Evolutionary conservation across 1,140 invertebrate species (phyloP), one percentile per base, ranked within the genome.

Genomic region (Sitobion miscanthi): DNA sequence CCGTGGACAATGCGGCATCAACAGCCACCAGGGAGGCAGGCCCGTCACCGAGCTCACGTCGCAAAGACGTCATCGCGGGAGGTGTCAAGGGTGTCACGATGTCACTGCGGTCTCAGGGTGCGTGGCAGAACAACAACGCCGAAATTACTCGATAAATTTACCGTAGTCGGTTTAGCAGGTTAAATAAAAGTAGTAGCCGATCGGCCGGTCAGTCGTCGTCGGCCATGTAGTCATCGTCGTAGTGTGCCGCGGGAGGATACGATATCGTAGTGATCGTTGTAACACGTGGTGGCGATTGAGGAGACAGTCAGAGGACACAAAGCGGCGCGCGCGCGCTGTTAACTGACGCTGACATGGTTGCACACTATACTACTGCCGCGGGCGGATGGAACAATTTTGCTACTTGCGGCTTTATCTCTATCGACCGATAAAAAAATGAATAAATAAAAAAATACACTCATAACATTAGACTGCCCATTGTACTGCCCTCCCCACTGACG

Each of bases 1-100:
- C 94, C 86, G 97, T 96, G 11, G 97, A 97, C 94, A 98, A 96
- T 30, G 97, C 94, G 25, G 96, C 96, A 95, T 98, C 98, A 83
- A 98, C 95, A 86, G 97, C 77, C 91, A 93, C 47, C 23, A 94
- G 25, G 96, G 96, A 38, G 98, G 95, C 14, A 97, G 95, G 4
- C 35, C 45, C 69, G 91, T 96, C 95, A 94, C 95, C 97, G 96
- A 45, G 95, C 88, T 69, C 94, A 94, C 69, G 94, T 95, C 82
- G 95, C 95, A 30, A 95, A 94, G 54, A 94, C 94, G 42, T 94
- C 94, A 38, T 94, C 94, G 90, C 95, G 94, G 90, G 95, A 94
- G 38, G 94, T 94, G 94, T 91, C 94, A 6, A 21, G 1, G n/a
- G 30, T 20, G 45, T 23, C 21, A 47, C 85, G 85, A 85, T 42